A percentile compares a stretch with the other conserved stretches of the same genome.
Conservation (phyloP, 2,113 vertebrate species). For the Cebus imitator region DNA sequence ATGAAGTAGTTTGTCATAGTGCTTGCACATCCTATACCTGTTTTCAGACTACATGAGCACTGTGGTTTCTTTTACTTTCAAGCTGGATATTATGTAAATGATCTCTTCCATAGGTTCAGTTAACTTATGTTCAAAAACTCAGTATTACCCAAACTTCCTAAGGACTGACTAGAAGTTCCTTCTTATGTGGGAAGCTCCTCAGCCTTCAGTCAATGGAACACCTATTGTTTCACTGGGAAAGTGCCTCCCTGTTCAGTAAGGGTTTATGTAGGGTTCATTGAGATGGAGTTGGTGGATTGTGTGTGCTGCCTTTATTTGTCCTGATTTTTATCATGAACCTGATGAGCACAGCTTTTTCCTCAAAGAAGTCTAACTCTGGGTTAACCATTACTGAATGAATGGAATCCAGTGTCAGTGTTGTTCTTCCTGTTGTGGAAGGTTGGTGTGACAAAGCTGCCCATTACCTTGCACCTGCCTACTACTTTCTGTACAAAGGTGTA, state of each 20-base stretch:
- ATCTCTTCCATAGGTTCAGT: neutral
- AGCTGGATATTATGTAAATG: neutral
- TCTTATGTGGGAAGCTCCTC: neutral
- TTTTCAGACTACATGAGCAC: neutral
- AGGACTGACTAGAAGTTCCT: neutral
- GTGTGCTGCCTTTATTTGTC: neutral
- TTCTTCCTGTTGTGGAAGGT: neutral
- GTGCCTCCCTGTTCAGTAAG: neutral
- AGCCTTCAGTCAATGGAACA: neutral
- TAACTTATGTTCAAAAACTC: neutral
- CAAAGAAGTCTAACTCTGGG: neutral
- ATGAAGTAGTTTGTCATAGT: neutral
- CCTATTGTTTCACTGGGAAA: neutral
- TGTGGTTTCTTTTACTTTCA: slow-evolving; percentile 12
- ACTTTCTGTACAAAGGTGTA: neutral
- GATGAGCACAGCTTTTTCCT: neutral
- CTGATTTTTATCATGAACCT: neutral
- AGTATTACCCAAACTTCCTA: slow-evolving; percentile 2
- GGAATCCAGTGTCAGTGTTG: neutral
- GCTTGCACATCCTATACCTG: neutral
- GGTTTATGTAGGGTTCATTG: neutral
- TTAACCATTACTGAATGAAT: neutral
- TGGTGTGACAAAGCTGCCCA: neutral
- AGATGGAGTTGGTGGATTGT: neutral
- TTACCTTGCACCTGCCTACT: neutral